Conservation (phyloP, 2,113 vertebrate species). For the Cathartes aura region DNA sequence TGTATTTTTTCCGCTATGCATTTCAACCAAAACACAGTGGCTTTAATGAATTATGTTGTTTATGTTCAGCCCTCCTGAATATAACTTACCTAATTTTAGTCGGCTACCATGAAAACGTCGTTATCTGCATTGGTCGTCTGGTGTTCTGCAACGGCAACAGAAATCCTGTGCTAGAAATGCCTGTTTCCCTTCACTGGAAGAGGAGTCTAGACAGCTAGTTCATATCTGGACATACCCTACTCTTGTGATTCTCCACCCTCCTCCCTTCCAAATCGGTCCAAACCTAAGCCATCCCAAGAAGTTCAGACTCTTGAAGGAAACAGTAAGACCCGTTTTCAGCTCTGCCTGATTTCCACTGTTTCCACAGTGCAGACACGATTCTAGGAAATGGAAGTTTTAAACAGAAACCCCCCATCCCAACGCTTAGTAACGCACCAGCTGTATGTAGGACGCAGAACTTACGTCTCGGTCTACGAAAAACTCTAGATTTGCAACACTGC, state of each 20-base stretch:
- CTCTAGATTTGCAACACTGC: not conserved
- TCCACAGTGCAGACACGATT: not conserved
- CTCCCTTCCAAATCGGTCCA: not conserved
- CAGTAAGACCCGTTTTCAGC: not conserved
- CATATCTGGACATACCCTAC: not conserved
- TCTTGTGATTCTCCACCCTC: not conserved
- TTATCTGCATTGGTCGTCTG: no score
- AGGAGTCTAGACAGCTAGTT: not conserved
- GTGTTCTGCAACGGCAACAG: not conserved
- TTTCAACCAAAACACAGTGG: not conserved
- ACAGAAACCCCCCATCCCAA: rapidly evolving
- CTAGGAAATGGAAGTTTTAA: not conserved
- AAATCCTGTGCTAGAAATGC: not conserved
- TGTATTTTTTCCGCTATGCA: not conserved
- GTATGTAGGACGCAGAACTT: not conserved
- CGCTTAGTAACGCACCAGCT: not conserved
- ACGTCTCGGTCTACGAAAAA: rapidly evolving
- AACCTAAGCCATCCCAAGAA: not conserved
- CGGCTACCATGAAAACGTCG: rapidly evolving
- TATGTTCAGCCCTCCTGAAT: not conserved
- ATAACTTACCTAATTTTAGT: not conserved
- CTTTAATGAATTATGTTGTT: not conserved
- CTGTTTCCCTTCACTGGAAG: not conserved
- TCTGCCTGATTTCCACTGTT: not conserved
- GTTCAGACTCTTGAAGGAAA: not conserved